Conservation (phyloP, 2,797 vertebrate genomes). For the Platyrinchus mystaceus region DNA sequence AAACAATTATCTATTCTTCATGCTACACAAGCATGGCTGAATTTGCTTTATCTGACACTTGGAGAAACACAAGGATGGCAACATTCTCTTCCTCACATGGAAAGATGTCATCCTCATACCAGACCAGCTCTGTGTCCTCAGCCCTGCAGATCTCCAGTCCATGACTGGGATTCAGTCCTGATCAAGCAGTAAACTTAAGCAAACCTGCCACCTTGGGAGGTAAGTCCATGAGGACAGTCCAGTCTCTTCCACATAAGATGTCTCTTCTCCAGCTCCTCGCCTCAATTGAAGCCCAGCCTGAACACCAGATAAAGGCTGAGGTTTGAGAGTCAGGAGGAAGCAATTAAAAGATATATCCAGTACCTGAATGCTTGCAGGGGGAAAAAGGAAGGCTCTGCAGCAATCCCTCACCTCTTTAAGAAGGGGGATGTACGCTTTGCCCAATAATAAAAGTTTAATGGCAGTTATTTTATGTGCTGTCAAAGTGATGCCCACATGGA, state of each 20-base stretch:
- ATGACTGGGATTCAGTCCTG: background rate
- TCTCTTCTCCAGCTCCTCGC: background rate
- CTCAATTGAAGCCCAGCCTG: background rate
- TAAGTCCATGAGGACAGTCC: background rate
- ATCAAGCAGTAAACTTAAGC: background rate
- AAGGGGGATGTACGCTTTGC: background rate
- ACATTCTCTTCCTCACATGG: background rate
- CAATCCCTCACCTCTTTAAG: background rate
- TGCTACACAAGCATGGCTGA: background rate
- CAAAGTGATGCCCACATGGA: background rate
- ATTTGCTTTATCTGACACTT: background rate
- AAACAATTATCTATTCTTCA: background rate
- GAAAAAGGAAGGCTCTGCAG: background rate
- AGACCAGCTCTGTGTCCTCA: background rate
- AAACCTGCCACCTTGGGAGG: background rate
- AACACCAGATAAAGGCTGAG: background rate
- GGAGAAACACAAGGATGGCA: background rate
- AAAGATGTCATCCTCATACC: background rate
- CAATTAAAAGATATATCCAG: background rate
- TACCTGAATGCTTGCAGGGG: background rate
- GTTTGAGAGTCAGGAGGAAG: background rate
- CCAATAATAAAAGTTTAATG: background rate
- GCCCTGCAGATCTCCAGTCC: background rate
- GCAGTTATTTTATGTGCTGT: background rate
- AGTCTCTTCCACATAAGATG: background rate